Percentiles rank a stretch among this genome's conserved stretches.
Evolutionary conservation across 2,113 vertebrate genomes (phyloP).

Genomic region (Brachionichthys hirsutus): DNA sequence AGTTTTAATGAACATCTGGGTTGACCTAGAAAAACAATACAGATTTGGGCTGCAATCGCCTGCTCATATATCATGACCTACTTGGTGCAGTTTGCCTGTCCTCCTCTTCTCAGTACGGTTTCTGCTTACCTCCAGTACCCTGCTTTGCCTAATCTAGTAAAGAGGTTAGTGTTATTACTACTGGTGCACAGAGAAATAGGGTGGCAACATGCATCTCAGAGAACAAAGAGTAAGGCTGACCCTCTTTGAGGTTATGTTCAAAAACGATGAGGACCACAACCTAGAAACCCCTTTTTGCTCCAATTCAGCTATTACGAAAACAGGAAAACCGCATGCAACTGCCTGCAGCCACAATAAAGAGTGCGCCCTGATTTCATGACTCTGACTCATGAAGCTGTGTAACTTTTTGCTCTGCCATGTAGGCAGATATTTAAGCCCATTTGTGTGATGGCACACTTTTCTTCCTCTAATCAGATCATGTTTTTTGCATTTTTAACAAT

Average conservation of each 20-base stretch:
- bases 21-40: constrained; percentile 76
- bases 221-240: constrained; percentile 58
- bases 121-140: constrained; percentile 53
- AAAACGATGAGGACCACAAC: constrained; percentile 71
- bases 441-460: constrained; percentile 61
- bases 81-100: constrained; percentile 70
- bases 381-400: constrained; percentile 54
- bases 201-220: constrained; percentile 36
- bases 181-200: constrained; percentile 53
- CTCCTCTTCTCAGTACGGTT: constrained; percentile 59
- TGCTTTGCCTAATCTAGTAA: constrained; percentile 56
- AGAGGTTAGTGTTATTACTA: constrained; percentile 63
- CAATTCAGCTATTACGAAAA: constrained; percentile 68
- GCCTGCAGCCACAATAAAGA: constrained; percentile 68
- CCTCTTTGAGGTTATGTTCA: constrained; percentile 39
- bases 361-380: constrained; percentile 68
- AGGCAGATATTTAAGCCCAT: constrained; percentile 49
- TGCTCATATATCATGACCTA: constrained; percentile 75
- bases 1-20: constrained; percentile 55
- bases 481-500: constrained; percentile 28
- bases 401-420: constrained; percentile 36
- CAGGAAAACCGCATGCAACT: constrained; percentile 80
- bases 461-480: constrained; percentile 31
- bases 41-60: constrained; percentile 50
- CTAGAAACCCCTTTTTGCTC: constrained; percentile 79